These are phyloP conservation scores for Callipepla squamata DNA, from an alignment of 2,113 vertebrate species.

Conservation along the genomic window DNA sequence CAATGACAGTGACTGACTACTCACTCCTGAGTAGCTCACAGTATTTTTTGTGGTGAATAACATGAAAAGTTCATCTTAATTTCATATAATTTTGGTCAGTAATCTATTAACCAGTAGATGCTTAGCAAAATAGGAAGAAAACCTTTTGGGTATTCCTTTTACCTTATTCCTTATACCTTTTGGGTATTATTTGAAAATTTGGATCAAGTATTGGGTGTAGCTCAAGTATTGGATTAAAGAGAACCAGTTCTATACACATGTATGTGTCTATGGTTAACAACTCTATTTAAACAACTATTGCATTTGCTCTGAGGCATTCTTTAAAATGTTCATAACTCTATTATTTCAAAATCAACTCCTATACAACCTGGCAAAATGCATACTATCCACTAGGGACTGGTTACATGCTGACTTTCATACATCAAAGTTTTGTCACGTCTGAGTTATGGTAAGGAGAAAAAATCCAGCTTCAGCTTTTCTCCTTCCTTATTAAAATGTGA, in stretches of 20 bases:
- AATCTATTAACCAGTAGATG: background rate
- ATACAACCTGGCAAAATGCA: background rate
- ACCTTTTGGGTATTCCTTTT: background rate
- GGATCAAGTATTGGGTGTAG: background rate
- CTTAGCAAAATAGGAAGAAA: background rate
- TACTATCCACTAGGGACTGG: background rate
- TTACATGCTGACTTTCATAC: conserved; percentile 22
- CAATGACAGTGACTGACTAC: fast-evolving
- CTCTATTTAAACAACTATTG: background rate
- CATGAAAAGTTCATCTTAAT: background rate
- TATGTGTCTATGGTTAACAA: background rate
- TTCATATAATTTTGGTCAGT: background rate
- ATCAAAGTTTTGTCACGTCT: conserved; percentile 5
- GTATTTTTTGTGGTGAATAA: fast-evolving
- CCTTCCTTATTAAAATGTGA: background rate
- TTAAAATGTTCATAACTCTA: conserved; percentile 27
- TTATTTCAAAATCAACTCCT: conserved; percentile 35
- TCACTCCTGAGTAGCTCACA: background rate
- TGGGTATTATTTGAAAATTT: background rate
- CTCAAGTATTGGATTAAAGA: background rate
- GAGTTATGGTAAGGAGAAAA: background rate
- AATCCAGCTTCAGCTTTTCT: background rate
- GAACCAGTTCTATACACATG: background rate
- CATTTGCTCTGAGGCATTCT: background rate
- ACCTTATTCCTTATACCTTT: no score